Percentiles rank a stretch among this genome's conserved stretches.
phyloP scores from a whole-genome alignment of 2,888 invertebrate species.

The Caenorhabditis panamensis region DNA sequence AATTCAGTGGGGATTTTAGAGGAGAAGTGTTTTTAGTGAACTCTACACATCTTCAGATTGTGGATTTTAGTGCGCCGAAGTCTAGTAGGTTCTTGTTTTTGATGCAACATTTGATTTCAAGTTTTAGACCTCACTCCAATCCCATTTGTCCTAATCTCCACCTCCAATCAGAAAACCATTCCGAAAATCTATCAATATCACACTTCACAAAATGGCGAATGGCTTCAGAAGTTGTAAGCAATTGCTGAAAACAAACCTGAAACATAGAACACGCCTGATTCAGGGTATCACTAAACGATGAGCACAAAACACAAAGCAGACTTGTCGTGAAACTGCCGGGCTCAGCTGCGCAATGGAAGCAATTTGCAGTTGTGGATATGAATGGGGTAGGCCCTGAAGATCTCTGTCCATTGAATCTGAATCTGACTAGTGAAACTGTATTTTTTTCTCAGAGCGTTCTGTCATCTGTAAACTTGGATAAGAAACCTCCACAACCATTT shows the following conservation, averaged over 20 bases:
- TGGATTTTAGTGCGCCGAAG: constrained; percentile 33
- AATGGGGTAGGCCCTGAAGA: constrained; percentile 32
- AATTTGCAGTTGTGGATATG: constrained; percentile 48
- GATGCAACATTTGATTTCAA: too few relatives aligned
- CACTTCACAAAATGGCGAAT: constrained; percentile 21
- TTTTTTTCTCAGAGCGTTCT: constrained; percentile 40
- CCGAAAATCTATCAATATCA: constrained; percentile 38
- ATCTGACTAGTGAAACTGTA: background rate
- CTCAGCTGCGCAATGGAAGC: constrained; percentile 59
- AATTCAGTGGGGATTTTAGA: constrained; percentile 33
- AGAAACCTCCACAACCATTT: constrained; percentile 70
- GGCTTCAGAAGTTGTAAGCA: constrained; percentile 55
- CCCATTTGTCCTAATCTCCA: constrained; percentile 26
- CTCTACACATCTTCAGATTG: constrained; percentile 71
- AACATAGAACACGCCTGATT: constrained; percentile 5
- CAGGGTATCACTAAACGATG: constrained; percentile 29
- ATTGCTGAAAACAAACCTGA: background rate
- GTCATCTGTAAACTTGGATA: constrained; percentile 25
- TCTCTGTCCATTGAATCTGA: too few relatives aligned
- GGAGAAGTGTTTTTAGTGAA: constrained; percentile 73
- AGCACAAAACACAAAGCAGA: constrained; percentile 37
- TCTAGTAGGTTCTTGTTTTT: constrained; percentile 31
- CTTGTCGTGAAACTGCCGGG: constrained; percentile 56
- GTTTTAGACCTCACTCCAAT: constrained; percentile 18
- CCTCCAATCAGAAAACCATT: constrained; percentile 10